Evolutionary conservation across 2,797 vertebrate species (phyloP), one percentile per base, ranked within the genome.

Genomic region (Acanthurus tractus): DNA sequence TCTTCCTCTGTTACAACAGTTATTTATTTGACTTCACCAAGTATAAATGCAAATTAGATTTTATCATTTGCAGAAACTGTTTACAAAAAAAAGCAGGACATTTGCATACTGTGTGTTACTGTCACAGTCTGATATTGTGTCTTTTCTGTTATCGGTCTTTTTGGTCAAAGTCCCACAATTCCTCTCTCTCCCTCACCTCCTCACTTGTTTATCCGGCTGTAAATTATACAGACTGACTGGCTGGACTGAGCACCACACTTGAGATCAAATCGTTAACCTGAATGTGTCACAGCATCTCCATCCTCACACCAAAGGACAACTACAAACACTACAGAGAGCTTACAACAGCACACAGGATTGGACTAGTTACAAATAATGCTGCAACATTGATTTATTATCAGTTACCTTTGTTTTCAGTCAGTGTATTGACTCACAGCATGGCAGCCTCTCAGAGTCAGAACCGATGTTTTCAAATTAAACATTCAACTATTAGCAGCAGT

Each of bases 211-310:
- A 84, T 65, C 64, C 57, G 1, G 69, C 80, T 85, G 84, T 55
- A 78, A 78, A n/a, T 73, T 15, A 89, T 63, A 17, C 50, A 29
- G 50, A 34, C 77, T 70, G 85, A 87, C 82, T 70, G 74, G 67
- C 58, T 75, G 78, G 65, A 62, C 76, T 0, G 45, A 73, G 69
- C 0, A 34, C 74, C 15, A 66, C 73, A 50, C 73, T 76, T 4
- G 38, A 80, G 74, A 63, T 80, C 57, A 74, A 67, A 56, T 65
- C 2, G 29, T 83, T 83, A 89, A 82, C 87, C 87, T 76, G 63
- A 76, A 86, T 85, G 76, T 81, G 86, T 85, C 87, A 70, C 53
- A 70, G 50, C 66, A 34, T 67, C 68, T 76, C 77, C 58, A 70
- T 54, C 64, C 70, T 54, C 12, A 7, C 65, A 49, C 57, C 9